Percentiles rank a stretch among this genome's conserved stretches.
These are phyloP conservation scores for Pterostichus madidus DNA, from an alignment of 2,888 invertebrate species.

Conservation along the genomic window DNA sequence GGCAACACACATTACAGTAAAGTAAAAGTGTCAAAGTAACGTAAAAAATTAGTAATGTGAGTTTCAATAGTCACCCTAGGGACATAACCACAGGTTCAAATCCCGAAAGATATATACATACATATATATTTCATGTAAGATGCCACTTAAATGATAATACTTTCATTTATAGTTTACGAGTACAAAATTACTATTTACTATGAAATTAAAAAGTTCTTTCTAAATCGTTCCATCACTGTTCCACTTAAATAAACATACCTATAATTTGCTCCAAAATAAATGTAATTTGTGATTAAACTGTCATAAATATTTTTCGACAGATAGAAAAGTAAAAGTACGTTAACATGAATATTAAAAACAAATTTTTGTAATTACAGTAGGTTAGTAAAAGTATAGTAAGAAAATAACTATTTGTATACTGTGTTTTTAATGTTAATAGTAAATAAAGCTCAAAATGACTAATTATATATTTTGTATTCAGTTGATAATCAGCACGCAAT, in stretches of 20 bases:
- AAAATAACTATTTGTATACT: background rate
- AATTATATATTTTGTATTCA: background rate
- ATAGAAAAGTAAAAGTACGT: constrained; percentile 3
- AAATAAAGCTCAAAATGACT: background rate
- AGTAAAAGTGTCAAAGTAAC: no score
- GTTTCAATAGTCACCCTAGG: no score
- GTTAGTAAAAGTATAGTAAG: background rate
- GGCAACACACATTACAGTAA: no score
- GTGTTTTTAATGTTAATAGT: background rate
- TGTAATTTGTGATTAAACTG: constrained; percentile 10
- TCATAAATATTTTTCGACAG: background rate
- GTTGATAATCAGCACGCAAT: background rate
- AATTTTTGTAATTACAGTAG: background rate
- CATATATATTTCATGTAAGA: no score
- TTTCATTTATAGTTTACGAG: background rate
- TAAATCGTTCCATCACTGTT: background rate
- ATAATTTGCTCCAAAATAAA: constrained; percentile 2
- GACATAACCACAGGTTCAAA: no score
- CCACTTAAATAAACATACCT: constrained; percentile 5
- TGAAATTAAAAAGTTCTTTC: background rate
- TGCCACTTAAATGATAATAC: background rate
- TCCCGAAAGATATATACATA: no score
- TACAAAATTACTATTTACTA: background rate
- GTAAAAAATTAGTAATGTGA: no score
- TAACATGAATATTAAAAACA: constrained; percentile 3